phyloP scores from a whole-genome alignment of 2,797 vertebrate genomes.

The Atherinosoma microstoma region DNA sequence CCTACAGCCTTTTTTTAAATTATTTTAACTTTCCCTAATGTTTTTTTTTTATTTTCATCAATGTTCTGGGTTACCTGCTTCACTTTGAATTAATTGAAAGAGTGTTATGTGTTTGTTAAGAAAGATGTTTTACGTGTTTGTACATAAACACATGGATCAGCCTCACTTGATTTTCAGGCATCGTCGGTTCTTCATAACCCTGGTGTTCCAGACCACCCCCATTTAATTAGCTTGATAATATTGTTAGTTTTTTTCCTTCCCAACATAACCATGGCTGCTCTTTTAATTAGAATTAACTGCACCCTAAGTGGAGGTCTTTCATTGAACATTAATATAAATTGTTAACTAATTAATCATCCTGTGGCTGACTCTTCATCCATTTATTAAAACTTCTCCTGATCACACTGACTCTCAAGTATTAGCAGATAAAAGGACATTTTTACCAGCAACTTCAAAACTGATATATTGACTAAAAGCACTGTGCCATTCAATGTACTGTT shows the following conservation, averaged over 20 bases:
- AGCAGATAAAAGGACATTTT: slow-evolving; percentile 24
- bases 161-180: slow-evolving; percentile 71
- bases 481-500: slow-evolving; percentile 14
- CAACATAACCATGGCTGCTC: slow-evolving; percentile 75
- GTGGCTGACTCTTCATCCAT: slow-evolving; percentile 62
- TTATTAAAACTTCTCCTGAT: slow-evolving; percentile 54
- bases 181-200: slow-evolving; percentile 74
- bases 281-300: slow-evolving; percentile 87
- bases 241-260: slow-evolving; percentile 74
- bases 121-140: slow-evolving; percentile 63
- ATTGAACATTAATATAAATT: slow-evolving; percentile 86
- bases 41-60: neutral
- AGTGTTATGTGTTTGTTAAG: slow-evolving; percentile 58
- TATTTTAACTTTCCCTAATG: neutral
- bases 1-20: neutral
- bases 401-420: slow-evolving; percentile 25
- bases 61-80: slow-evolving; percentile 21
- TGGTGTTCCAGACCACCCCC: slow-evolving; percentile 75
- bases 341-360: slow-evolving; percentile 83
- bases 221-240: slow-evolving; percentile 84
- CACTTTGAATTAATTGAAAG: slow-evolving; percentile 45
- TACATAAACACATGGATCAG: slow-evolving; percentile 71
- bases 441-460: slow-evolving; percentile 26
- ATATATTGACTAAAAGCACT: slow-evolving; percentile 13
- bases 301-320: slow-evolving; percentile 84